A percentile compares a stretch with the other conserved stretches of the same genome.
Conservation (phyloP, 2,113 vertebrate genomes). For the Pituophis catenifer region DNA sequence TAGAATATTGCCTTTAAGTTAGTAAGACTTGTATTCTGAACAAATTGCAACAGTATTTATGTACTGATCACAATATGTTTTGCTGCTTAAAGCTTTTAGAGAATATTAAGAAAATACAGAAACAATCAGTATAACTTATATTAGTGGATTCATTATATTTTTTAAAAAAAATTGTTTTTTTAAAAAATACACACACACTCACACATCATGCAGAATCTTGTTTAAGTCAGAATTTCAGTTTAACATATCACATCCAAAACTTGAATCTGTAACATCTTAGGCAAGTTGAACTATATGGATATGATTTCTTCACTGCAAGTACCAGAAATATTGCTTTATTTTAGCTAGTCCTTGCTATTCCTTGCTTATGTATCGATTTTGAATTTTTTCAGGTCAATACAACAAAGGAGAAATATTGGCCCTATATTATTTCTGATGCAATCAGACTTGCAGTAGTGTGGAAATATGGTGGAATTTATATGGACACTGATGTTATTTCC, state of each 20-base stretch:
- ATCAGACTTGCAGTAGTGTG: conserved; percentile 73
- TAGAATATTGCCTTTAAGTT: background rate
- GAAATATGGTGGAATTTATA: conserved; percentile 76
- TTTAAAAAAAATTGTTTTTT: background rate
- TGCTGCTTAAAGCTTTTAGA: background rate
- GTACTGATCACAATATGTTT: background rate
- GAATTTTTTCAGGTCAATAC: conserved; percentile 56
- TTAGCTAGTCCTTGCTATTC: accelerated
- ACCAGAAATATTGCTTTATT: accelerated
- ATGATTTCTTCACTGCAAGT: background rate
- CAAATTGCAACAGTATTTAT: background rate
- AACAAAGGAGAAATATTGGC: conserved; percentile 66
- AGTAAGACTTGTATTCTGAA: background rate
- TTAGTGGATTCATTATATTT: background rate
- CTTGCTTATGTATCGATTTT: background rate
- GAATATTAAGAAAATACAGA: background rate
- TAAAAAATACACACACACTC: background rate
- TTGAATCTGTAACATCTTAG: background rate
- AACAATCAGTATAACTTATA: background rate
- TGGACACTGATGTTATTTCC: conserved; percentile 78
- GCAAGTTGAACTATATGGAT: background rate
- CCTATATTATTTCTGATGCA: conserved; percentile 69
- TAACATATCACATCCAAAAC: background rate
- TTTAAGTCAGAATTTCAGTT: background rate
- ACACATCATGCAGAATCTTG: background rate